Conservation (phyloP, 2,797 vertebrate genomes). For the Melanogrammus aeglefinus region DNA sequence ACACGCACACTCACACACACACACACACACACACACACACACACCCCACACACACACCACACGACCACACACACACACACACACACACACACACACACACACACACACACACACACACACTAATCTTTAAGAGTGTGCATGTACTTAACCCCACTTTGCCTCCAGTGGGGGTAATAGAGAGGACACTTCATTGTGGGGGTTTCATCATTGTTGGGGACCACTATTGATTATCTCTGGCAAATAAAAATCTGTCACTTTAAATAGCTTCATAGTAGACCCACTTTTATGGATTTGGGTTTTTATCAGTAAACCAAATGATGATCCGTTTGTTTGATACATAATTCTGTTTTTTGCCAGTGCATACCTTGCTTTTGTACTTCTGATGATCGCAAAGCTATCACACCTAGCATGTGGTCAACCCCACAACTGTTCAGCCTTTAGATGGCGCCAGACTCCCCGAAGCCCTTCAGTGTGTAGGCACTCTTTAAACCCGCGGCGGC, state of each 20-base stretch:
- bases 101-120: slow-evolving; percentile 32
- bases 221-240: neutral
- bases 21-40: slow-evolving; percentile 2
- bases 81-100: slow-evolving; percentile 1
- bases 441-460: neutral
- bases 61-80: slow-evolving; percentile 49
- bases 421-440: neutral
- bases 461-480: neutral
- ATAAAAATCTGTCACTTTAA: neutral
- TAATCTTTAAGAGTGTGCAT: slow-evolving; percentile 54
- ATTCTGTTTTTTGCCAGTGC: neutral
- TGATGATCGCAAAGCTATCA: neutral
- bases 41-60: slow-evolving; percentile 20
- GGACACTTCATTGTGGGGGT: too few relatives aligned
- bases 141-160: slow-evolving; percentile 70
- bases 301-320: too few relatives aligned
- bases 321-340: neutral
- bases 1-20: neutral
- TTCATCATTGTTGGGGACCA: neutral
- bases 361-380: neutral
- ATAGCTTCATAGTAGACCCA: neutral
- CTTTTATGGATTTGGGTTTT: neutral
- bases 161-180: slow-evolving; percentile 46
- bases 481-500: neutral
- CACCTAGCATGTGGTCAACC: too few relatives aligned